These are phyloP conservation scores for Aplidium turbinatum DNA, from an alignment of 23 tunicate species.

Conservation along the genomic window DNA sequence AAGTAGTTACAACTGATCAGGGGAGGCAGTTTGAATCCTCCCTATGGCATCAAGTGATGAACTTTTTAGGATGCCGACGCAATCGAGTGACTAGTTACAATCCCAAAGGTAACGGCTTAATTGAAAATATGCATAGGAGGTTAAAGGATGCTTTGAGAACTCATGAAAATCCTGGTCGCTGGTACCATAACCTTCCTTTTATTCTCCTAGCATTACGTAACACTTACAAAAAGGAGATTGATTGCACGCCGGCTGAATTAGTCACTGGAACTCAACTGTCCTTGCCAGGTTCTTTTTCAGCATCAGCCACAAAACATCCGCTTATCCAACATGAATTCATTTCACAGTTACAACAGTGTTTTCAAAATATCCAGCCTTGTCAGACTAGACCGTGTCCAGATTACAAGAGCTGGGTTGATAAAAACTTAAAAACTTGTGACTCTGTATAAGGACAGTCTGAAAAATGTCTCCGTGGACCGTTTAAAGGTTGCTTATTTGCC, in stretches of 20 bases:
- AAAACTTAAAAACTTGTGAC: not conserved
- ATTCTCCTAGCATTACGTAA: not conserved
- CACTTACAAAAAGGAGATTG: not conserved
- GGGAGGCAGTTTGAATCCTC: conserved; percentile 22
- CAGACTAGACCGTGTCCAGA: not conserved
- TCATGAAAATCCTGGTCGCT: not conserved
- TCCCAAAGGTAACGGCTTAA: not conserved
- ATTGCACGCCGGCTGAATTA: not conserved
- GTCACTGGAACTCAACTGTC: not conserved
- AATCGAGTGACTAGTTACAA: not conserved
- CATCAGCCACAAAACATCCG: not conserved
- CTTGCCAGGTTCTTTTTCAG: not conserved
- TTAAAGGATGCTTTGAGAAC: not conserved
- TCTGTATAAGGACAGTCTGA: not conserved
- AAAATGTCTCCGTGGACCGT: not conserved
- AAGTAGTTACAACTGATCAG: conserved; percentile 5
- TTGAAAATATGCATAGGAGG: not conserved
- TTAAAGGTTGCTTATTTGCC: not conserved
- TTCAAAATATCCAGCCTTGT: not conserved
- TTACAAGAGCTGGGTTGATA: not conserved
- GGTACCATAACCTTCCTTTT: not conserved
- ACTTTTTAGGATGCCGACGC: conserved; percentile 1
- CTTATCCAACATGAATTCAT: not conserved
- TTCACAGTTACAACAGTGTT: not conserved
- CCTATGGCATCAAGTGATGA: not conserved